Evolutionary conservation across 23 tunicate species (phyloP), one percentile per base, ranked within the genome.

Genomic region (Trididemnum clinides): DNA sequence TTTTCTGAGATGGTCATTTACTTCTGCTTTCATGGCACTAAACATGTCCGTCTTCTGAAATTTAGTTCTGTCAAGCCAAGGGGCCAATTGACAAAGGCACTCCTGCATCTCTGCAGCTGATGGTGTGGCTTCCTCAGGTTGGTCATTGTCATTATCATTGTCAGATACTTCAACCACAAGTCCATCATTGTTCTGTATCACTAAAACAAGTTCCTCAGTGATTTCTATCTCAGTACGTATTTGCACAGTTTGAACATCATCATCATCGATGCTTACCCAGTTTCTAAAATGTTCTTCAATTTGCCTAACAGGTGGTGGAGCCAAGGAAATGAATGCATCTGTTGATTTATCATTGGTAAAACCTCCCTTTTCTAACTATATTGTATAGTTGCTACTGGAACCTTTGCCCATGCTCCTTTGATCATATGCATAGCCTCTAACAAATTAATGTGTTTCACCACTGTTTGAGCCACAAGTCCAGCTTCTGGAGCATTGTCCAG

Each of bases 71-170:
- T 78, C 70, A 5, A 78, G 74, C 54, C 74, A 73, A 19, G 57
- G 57, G 28, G 29, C 74, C 64, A 78, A 33, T 34, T 18, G 74
- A 39, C 36, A 36, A 78, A 78, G 84, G 74, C 84, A 78, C 74
- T 78, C 84, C 37, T n/a, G 66, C 74, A 78, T 78, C 28, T 78
- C 84, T 78, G 84, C 84, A 57, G 35, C 69, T 78, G 70, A 78
- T 78, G 74, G 84, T 54, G 36, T 78, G 57, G 10, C 38, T 78
- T 78, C 72, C 84, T 78, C 84, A 22, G 84, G 84, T 78, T 78
- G 5, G 84, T 78, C 84, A 27, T 78, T 39, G 35, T 54, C 69
- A 54, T 78, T 34, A 28, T 30, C 37, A 78, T 78, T 25, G 31
- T 44, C 54, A 15, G 10, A 28, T 57, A 35, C 21, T 36, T 27